phyloP scores from a whole-genome alignment of 2,797 vertebrate species.

The Oreochromis grahami region DNA sequence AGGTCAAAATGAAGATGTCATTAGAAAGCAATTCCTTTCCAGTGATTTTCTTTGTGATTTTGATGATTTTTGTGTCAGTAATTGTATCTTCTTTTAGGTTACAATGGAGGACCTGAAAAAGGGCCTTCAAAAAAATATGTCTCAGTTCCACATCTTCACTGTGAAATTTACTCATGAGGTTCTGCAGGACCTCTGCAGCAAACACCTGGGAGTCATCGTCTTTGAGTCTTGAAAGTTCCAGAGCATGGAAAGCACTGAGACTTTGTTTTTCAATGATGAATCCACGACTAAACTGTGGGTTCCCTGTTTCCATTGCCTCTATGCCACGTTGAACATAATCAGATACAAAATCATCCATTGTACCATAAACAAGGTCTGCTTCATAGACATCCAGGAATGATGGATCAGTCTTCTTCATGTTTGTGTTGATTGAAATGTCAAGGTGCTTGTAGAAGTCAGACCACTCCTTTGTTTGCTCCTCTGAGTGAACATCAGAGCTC shows the following conservation, averaged over 20 bases:
- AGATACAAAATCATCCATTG: background rate
- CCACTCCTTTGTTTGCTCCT: background rate
- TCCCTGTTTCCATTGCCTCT: background rate
- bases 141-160: background rate
- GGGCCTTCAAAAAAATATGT: background rate
- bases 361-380: conserved; percentile 6
- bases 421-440: background rate
- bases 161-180: background rate
- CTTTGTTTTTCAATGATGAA: background rate
- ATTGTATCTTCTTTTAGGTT: no score
- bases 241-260: background rate
- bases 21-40: background rate
- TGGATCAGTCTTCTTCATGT: no score
- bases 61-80: no score
- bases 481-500: background rate
- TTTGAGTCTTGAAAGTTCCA: background rate
- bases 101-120: background rate
- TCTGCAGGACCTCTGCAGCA: background rate
- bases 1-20: background rate
- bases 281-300: accelerated
- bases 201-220: background rate
- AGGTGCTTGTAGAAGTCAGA: conserved; percentile 6
- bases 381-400: no score
- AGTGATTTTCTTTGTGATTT: background rate
- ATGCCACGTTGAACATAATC: background rate